Evolutionary conservation across 2,797 vertebrate genomes (phyloP).

Genomic region (Melanotaenia boesemani): DNA sequence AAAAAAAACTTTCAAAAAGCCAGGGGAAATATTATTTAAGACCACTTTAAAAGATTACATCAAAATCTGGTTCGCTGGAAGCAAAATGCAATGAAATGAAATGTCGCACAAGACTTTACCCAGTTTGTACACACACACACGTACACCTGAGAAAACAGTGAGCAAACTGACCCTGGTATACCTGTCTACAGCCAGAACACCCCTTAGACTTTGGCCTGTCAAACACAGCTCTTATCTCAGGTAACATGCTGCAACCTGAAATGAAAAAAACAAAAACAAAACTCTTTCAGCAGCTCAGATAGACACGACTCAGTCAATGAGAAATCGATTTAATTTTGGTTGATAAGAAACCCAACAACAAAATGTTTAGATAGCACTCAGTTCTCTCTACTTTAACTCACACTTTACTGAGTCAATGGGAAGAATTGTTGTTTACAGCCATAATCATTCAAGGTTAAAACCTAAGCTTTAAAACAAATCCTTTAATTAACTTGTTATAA

Average conservation of each 20-base stretch:
- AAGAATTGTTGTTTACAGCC: neutral
- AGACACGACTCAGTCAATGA: slow-evolving; percentile 40
- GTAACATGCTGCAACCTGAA: slow-evolving; percentile 42
- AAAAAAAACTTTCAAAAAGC: neutral
- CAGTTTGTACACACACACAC: neutral
- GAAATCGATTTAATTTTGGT: slow-evolving; percentile 47
- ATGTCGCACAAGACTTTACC: neutral
- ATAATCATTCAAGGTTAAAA: slow-evolving; percentile 18
- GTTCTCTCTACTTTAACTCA: neutral
- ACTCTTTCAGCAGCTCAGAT: slow-evolving; percentile 16
- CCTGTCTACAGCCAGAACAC: slow-evolving; percentile 50
- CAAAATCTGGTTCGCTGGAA: neutral
- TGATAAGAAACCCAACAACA: slow-evolving; percentile 21
- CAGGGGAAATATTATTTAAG: neutral
- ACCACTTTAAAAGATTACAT: neutral
- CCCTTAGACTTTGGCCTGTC: slow-evolving; percentile 70
- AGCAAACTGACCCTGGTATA: slow-evolving; percentile 57
- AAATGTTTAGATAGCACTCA: neutral
- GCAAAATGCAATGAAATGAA: neutral
- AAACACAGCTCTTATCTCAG: slow-evolving; percentile 76
- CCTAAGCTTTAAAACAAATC: neutral
- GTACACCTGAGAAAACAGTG: slow-evolving; percentile 36
- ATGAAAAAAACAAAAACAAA: slow-evolving; percentile 10
- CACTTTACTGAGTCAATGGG: slow-evolving; percentile 1
- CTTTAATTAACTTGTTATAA: slow-evolving; percentile 39